phyloP scores from a whole-genome alignment of 2,797 vertebrate species.

The Lates japonicus region DNA sequence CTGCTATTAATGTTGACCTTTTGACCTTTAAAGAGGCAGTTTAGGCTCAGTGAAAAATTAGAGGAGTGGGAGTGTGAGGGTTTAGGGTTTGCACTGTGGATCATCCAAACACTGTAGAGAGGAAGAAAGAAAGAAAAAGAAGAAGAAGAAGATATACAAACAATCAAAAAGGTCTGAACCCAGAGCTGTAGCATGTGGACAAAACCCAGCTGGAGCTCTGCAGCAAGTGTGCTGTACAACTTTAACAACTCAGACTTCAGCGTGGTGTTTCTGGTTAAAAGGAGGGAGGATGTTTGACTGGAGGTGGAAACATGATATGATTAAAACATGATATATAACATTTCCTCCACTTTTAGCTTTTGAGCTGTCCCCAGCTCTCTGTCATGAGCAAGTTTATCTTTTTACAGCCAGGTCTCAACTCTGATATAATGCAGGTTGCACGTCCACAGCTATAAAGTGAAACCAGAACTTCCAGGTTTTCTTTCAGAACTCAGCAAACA shows the following conservation, averaged over 20 bases:
- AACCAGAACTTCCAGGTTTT: not conserved
- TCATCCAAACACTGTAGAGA: not conserved
- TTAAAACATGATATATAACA: not conserved
- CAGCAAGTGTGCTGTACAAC: not conserved
- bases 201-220: not conserved
- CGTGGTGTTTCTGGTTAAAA: not conserved
- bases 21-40: not conserved
- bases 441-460: not conserved
- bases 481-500: too few species aligned
- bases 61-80: constrained; percentile 17
- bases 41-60: not conserved
- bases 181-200: constrained; percentile 1
- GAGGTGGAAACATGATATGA: not conserved
- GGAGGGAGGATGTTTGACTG: not conserved
- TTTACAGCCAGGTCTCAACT: not conserved
- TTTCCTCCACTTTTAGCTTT: not conserved
- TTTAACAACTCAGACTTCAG: not conserved
- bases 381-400: not conserved
- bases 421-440: not conserved
- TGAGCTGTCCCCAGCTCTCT: not conserved
- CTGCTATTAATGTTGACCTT: not conserved
- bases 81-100: not conserved
- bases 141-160: not conserved
- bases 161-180: constrained; percentile 3
- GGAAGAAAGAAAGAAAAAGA: not conserved